Percentiles rank a stretch among this genome's conserved stretches.
Conservation (phyloP, 2,113 vertebrate species). For the Spea multiplicata region DNA sequence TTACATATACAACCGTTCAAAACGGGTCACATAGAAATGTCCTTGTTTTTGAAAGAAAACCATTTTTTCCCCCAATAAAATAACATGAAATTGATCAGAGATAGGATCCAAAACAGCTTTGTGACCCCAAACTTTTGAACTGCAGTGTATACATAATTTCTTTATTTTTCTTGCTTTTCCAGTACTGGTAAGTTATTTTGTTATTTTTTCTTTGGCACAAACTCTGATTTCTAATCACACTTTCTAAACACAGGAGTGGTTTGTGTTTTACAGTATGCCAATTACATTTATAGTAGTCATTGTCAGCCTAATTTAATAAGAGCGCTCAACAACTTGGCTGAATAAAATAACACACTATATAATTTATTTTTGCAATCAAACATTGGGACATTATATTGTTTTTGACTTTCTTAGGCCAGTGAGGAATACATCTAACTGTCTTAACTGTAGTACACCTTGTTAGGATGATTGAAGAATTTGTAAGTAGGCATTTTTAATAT, state of each 20-base stretch:
- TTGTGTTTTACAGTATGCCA: constrained; percentile 46
- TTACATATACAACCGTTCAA: too few species aligned
- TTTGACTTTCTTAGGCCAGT: constrained; percentile 33
- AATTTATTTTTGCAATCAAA: constrained; percentile 44
- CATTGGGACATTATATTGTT: constrained; percentile 14
- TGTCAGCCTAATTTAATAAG: constrained; percentile 2
- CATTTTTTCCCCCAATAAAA: too few species aligned
- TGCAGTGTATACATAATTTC: too few species aligned
- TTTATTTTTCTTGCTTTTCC: too few species aligned
- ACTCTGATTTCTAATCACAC: constrained; percentile 13
- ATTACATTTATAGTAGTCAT: constrained; percentile 42
- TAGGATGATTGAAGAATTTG: constrained; percentile 59
- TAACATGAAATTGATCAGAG: too few species aligned
- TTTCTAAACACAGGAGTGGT: constrained; percentile 10
- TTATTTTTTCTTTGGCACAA: not conserved
- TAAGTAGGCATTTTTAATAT: constrained; percentile 59
- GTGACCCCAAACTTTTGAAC: too few species aligned
- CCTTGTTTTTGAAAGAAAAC: too few species aligned
- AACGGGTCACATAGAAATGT: too few species aligned
- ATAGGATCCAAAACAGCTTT: too few species aligned
- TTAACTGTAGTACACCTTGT: constrained; percentile 46
- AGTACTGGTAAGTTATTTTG: too few species aligned
- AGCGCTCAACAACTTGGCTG: constrained; percentile 37
- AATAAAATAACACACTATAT: constrained; percentile 24
- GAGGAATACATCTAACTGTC: constrained; percentile 40